Evolutionary conservation across 92 coral and sea anemone species (phyloP).

Genomic region (Paramuricea clavata): DNA sequence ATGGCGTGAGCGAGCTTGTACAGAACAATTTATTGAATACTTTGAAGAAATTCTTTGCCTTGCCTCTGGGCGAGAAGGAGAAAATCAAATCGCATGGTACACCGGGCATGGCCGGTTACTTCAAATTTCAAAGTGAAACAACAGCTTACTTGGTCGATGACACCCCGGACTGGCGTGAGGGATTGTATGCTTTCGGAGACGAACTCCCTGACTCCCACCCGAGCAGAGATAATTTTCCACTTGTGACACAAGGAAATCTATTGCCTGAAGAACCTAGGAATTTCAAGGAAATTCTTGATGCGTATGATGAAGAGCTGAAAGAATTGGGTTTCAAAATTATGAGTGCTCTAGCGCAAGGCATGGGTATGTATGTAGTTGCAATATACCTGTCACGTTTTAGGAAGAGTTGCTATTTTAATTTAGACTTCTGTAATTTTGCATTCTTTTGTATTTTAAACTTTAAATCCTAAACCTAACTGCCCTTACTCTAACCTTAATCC

Average conservation of each 20-base stretch:
- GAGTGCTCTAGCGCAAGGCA: conserved; percentile 74
- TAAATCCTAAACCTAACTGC: no score
- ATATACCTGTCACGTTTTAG: no score
- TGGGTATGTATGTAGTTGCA: conserved; percentile 77
- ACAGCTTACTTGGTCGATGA: conserved; percentile 61
- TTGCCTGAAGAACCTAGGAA: conserved; percentile 59
- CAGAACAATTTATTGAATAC: conserved; percentile 63
- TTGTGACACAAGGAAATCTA: conserved; percentile 72
- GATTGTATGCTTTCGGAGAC: conserved; percentile 77
- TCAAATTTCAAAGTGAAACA: conserved; percentile 70
- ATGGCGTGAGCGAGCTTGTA: conserved; percentile 67
- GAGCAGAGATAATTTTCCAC: conserved; percentile 58
- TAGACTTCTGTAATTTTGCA: no score
- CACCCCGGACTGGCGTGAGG: conserved; percentile 86
- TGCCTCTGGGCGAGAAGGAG: conserved; percentile 68
- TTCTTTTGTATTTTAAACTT: no score
- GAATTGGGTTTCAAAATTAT: conserved; percentile 69
- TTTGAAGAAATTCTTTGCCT: conserved; percentile 67
- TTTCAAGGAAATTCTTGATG: conserved; percentile 54
- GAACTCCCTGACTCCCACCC: conserved; percentile 37
- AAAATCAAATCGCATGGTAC: conserved; percentile 65
- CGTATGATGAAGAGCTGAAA: conserved; percentile 61
- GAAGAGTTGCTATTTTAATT: no score
- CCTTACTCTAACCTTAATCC: no score
- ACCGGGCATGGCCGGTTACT: conserved; percentile 77